Evolutionary conservation across 2,888 invertebrate genomes (phyloP).

Genomic region (Antheraea yamamai): DNA sequence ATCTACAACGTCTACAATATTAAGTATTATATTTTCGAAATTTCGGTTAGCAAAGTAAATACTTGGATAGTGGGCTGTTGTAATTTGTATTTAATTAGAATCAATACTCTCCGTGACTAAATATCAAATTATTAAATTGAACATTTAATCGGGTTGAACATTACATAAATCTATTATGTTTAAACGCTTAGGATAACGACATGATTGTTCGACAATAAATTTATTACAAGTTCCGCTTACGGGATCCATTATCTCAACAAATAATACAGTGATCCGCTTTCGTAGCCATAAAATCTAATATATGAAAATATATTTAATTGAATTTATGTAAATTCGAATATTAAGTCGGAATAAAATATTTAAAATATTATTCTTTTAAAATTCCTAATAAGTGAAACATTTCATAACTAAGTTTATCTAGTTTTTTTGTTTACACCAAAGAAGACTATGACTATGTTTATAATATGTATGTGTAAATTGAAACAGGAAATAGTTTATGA

Average conservation of each 20-base stretch:
- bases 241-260: slow-evolving; percentile 1
- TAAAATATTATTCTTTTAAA: neutral
- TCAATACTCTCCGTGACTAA: neutral
- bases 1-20: too few species aligned
- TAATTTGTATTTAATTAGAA: neutral
- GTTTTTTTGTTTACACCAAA: neutral
- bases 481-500: neutral
- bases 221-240: slow-evolving; percentile 5
- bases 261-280: neutral
- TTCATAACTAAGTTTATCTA: neutral
- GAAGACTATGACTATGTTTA: neutral
- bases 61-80: neutral
- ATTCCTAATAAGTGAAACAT: neutral
- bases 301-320: neutral
- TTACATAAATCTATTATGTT: neutral
- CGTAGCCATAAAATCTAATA: neutral
- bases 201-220: neutral
- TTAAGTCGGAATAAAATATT: neutral
- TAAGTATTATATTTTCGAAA: neutral
- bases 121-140: neutral
- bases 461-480: neutral
- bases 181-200: neutral
- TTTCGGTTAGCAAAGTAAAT: neutral
- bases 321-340: neutral
- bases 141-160: neutral